Percentiles rank a stretch among this genome's conserved stretches.
These are phyloP conservation scores for Apostichopus japonicus DNA, from an alignment of 35 echinoderm and acorn worm species.

Conservation along the genomic window DNA sequence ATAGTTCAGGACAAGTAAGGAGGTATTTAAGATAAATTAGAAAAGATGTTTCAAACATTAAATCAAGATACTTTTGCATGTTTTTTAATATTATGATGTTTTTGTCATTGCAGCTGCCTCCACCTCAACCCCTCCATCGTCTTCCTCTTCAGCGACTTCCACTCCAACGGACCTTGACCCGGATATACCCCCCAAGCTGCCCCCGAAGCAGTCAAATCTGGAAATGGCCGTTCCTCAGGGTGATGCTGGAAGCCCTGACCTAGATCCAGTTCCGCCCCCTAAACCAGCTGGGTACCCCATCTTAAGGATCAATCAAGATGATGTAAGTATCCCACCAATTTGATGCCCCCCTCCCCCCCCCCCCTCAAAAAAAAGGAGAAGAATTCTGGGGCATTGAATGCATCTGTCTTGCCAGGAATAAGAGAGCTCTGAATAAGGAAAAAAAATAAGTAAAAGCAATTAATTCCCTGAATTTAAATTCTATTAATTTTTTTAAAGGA, in stretches of 20 bases:
- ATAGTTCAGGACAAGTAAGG: no score
- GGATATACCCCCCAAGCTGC: slow-evolving; percentile 85
- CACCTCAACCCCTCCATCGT: slow-evolving; percentile 39
- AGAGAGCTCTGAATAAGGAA: no score
- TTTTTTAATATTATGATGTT: background rate
- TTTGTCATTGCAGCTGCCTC: slow-evolving; percentile 25
- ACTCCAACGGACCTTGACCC: slow-evolving; percentile 68
- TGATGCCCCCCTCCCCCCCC: no score
- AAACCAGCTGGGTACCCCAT: slow-evolving; percentile 46
- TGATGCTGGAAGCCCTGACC: slow-evolving; percentile 23
- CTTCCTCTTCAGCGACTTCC: slow-evolving; percentile 60
- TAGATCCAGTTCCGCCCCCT: slow-evolving; percentile 12
- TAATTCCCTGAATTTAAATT: no score
- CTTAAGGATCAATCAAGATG: slow-evolving; percentile 36
- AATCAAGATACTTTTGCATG: no score
- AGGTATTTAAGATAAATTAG: no score
- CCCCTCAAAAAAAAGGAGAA: no score
- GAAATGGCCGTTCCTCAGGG: slow-evolving; percentile 30
- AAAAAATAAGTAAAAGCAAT: no score
- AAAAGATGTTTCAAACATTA: no score
- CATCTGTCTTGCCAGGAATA: no score
- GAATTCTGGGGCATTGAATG: no score
- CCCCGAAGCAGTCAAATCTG: slow-evolving; percentile 75
- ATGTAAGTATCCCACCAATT: slow-evolving; percentile 12
- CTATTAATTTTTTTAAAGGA: no score